phyloP scores from a whole-genome alignment of 35 echinoderm and acorn worm species.

The Lytechinus variegatus region DNA sequence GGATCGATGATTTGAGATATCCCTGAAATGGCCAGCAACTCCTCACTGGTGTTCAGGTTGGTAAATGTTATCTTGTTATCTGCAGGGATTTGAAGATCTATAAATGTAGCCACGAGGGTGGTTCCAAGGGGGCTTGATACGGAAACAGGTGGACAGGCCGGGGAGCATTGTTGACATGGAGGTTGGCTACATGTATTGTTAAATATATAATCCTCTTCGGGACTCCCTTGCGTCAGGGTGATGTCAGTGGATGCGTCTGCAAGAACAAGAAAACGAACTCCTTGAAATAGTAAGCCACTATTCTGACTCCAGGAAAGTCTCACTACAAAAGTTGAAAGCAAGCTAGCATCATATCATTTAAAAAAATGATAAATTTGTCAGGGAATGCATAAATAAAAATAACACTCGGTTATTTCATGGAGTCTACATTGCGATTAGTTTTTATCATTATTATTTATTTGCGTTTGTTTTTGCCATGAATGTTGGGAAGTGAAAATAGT shows the following conservation, averaged over 20 bases:
- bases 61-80: background rate
- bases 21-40: background rate
- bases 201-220: background rate
- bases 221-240: background rate
- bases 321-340: no score
- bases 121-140: background rate
- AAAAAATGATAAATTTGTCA: no score
- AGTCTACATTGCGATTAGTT: no score
- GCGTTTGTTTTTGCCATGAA: no score
- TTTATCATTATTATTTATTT: no score
- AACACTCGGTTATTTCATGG: no score
- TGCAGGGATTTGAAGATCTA: background rate
- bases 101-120: background rate
- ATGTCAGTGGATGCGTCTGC: background rate
- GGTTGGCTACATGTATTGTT: background rate
- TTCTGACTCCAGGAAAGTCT: no score
- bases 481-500: no score
- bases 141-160: background rate
- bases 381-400: no score
- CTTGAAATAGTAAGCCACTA: no score
- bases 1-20: background rate
- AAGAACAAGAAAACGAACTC: no score
- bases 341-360: no score
- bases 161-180: background rate
- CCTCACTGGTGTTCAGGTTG: background rate